Evolutionary conservation across 2,113 vertebrate species (phyloP).

Genomic region (Notarius lentiginosus): DNA sequence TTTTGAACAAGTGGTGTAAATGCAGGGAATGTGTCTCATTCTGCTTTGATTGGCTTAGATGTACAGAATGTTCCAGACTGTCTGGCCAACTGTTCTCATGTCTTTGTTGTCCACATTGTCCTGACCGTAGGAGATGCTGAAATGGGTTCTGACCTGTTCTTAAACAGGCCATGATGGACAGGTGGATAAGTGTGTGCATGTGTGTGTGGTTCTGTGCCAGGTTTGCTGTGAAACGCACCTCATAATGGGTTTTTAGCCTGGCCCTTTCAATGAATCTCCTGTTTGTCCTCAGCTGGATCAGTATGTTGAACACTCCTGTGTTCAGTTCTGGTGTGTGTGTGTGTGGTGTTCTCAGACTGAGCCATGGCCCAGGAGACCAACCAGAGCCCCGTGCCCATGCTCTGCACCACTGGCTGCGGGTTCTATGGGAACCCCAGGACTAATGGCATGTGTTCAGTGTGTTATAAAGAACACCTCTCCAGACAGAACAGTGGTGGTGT

Average conservation of each 20-base stretch:
- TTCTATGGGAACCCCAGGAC: conserved; percentile 88
- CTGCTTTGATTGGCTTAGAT: not conserved
- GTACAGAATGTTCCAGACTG: conserved; percentile 29
- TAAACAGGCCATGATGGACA: not conserved
- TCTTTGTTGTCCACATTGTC: not conserved
- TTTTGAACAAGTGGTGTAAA: not conserved
- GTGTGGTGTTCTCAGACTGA: conserved; percentile 42
- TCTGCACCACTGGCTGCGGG: conserved; percentile 84
- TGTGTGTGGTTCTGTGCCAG: not conserved
- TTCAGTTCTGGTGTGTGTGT: not conserved
- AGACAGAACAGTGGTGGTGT: conserved; percentile 83
- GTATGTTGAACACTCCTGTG: not conserved
- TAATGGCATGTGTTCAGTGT: conserved; percentile 88
- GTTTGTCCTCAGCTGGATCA: not conserved
- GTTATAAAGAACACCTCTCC: conserved; percentile 86
- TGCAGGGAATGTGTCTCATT: too few relatives aligned
- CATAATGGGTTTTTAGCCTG: not conserved
- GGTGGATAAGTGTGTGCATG: not conserved
- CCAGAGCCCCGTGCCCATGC: conserved; percentile 82
- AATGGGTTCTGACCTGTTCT: not conserved
- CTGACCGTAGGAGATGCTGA: not conserved
- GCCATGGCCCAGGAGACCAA: conserved; percentile 89
- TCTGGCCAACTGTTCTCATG: conserved; percentile 24
- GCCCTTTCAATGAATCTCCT: not conserved
- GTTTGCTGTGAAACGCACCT: not conserved